phyloP scores from a whole-genome alignment of 2,113 vertebrate species.

The Nansenia antarctica region DNA sequence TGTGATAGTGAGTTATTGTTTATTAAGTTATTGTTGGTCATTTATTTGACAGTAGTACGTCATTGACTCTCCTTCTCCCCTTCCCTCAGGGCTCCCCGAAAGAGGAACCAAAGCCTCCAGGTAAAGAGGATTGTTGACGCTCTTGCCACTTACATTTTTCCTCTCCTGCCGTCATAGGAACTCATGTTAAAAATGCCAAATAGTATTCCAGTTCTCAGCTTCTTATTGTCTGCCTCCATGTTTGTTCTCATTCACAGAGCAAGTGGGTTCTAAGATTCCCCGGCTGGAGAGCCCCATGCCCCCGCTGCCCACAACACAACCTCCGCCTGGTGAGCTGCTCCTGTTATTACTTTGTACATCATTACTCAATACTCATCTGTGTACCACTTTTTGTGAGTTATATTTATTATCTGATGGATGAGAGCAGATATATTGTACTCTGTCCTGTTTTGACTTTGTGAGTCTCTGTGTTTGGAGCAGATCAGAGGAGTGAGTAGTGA shows the following conservation, averaged over 20 bases:
- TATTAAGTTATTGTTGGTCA: too few species aligned
- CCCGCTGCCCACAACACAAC: conserved; percentile 86
- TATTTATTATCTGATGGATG: not conserved
- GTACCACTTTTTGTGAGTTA: not conserved
- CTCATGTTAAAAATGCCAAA: too few species aligned
- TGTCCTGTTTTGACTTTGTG: too few species aligned
- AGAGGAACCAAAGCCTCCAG: conserved; percentile 89
- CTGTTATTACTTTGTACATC: not conserved
- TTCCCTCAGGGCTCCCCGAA: conserved; percentile 89
- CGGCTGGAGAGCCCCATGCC: conserved; percentile 91
- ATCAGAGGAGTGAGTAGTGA: not conserved
- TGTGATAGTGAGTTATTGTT: too few species aligned
- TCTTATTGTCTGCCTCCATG: too few species aligned
- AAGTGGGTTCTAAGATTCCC: conserved; percentile 89
- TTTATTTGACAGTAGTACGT: not conserved
- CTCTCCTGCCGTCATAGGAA: not conserved
- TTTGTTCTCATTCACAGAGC: conserved; percentile 82
- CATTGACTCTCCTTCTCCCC: not conserved
- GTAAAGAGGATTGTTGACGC: too few species aligned
- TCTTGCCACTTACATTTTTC: too few species aligned
- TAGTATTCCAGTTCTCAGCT: not conserved
- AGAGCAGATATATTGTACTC: too few species aligned
- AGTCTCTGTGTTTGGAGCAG: not conserved
- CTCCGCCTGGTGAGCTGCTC: conserved; percentile 83
- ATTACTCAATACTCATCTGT: not conserved